phyloP scores from a whole-genome alignment of 2,113 vertebrate species.

The Calidris pygmaea region DNA sequence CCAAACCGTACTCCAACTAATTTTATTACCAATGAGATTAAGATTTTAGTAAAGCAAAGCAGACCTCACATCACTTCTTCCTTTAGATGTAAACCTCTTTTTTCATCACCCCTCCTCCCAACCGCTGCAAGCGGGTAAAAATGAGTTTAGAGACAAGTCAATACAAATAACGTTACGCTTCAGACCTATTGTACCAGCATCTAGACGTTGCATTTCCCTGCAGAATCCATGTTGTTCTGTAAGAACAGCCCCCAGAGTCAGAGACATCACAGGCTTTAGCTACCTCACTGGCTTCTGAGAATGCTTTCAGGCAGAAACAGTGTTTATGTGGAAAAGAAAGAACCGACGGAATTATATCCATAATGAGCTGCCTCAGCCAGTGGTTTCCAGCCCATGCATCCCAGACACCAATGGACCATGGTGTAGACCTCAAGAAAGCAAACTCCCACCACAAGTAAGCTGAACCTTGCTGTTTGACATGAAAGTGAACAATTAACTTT shows the following conservation, averaged over 20 bases:
- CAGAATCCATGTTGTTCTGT: neutral
- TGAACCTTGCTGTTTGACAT: neutral
- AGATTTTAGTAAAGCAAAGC: neutral
- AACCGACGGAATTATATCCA: neutral
- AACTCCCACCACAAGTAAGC: neutral
- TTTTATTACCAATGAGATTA: neutral
- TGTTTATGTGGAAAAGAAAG: neutral
- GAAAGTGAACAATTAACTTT: neutral
- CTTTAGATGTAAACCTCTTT: neutral
- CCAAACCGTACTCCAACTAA: neutral
- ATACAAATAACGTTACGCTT: neutral
- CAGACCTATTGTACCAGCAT: neutral
- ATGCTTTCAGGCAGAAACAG: neutral
- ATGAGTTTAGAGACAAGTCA: fast-evolving
- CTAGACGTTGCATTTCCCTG: neutral
- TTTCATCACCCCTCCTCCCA: neutral
- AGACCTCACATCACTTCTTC: neutral
- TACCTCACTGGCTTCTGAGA: neutral
- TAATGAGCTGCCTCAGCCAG: neutral
- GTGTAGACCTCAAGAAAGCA: neutral
- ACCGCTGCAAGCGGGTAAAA: neutral
- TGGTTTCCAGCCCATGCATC: neutral
- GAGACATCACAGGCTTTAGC: neutral
- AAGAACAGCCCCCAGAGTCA: neutral
- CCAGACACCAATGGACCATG: neutral